These are phyloP conservation scores for Cyclophora punctaria DNA, from an alignment of 2,888 invertebrate genomes.

Conservation along the genomic window DNA sequence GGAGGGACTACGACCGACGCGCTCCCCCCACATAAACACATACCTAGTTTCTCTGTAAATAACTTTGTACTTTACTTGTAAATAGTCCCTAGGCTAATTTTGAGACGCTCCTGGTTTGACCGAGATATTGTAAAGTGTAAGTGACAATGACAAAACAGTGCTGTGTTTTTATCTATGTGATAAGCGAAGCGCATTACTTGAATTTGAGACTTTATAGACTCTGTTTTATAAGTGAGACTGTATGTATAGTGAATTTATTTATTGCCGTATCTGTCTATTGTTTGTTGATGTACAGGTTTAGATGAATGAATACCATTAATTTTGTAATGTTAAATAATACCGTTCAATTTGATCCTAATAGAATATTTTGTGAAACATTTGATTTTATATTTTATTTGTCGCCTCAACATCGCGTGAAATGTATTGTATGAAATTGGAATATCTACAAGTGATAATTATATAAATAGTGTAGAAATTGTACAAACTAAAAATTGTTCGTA, in stretches of 20 bases:
- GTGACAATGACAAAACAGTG: constrained; percentile 61
- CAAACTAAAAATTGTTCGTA: constrained; percentile 64
- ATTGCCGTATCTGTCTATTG: constrained; percentile 60
- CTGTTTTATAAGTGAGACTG: constrained; percentile 61
- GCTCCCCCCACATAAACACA: constrained; percentile 72
- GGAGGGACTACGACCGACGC: constrained; percentile 79
- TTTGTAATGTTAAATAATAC: constrained; percentile 63
- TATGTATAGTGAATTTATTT: constrained; percentile 71
- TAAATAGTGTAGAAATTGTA: constrained; percentile 63
- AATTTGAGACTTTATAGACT: constrained; percentile 47
- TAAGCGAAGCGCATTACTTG: constrained; percentile 61
- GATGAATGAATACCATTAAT: constrained; percentile 49
- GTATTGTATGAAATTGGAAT: constrained; percentile 41
- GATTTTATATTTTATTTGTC: constrained; percentile 56
- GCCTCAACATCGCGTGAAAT: constrained; percentile 39
- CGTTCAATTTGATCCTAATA: constrained; percentile 39
- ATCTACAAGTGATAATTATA: constrained; percentile 50
- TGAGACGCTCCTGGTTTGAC: constrained; percentile 50
- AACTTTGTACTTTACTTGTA: constrained; percentile 51
- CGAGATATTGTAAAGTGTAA: constrained; percentile 59
- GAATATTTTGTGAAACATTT: constrained; percentile 45
- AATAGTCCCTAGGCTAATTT: constrained; percentile 47
- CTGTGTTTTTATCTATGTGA: constrained; percentile 72
- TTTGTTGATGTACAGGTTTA: constrained; percentile 64
- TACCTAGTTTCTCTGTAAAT: constrained; percentile 43